Conservation (phyloP, 2,888 invertebrate genomes). For the Anarsia innoxiella region DNA sequence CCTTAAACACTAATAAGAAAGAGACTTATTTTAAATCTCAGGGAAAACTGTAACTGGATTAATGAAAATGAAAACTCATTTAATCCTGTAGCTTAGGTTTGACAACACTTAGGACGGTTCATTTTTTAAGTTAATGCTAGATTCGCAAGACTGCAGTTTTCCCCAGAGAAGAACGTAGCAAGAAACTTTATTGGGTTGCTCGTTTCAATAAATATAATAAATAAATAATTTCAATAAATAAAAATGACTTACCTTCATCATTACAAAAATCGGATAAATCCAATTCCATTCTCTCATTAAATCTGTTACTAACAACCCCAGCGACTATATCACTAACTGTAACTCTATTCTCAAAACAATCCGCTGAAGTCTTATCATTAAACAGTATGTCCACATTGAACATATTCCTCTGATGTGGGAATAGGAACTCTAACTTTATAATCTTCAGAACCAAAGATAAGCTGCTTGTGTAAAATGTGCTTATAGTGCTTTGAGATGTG, state of each 20-base stretch:
- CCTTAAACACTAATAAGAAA: too few species aligned
- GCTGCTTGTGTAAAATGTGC: constrained; percentile 53
- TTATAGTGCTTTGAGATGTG: constrained; percentile 31
- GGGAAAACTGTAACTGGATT: too few species aligned
- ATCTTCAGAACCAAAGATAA: constrained; percentile 44
- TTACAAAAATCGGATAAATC: constrained; percentile 52
- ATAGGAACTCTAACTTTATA: constrained; percentile 53
- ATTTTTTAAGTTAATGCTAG: too few species aligned
- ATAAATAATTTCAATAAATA: too few species aligned
- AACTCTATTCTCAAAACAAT: constrained; percentile 39
- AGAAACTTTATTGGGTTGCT: too few species aligned
- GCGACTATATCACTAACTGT: constrained; percentile 48
- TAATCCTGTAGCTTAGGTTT: too few species aligned
- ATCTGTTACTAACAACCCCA: constrained; percentile 41
- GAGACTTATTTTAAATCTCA: too few species aligned
- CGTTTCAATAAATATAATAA: not conserved
- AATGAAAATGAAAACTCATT: too few species aligned
- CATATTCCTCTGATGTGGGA: constrained; percentile 49
- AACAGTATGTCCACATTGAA: constrained; percentile 51
- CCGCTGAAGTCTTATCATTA: constrained; percentile 47
- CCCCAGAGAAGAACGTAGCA: too few species aligned
- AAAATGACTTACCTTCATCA: constrained; percentile 51
- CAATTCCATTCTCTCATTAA: constrained; percentile 43
- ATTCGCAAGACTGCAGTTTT: too few species aligned
- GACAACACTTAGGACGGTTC: too few species aligned